Base-by-base conservation (phyloP, 2,113 vertebrate species). In the Sylvietta virens region DNA sequence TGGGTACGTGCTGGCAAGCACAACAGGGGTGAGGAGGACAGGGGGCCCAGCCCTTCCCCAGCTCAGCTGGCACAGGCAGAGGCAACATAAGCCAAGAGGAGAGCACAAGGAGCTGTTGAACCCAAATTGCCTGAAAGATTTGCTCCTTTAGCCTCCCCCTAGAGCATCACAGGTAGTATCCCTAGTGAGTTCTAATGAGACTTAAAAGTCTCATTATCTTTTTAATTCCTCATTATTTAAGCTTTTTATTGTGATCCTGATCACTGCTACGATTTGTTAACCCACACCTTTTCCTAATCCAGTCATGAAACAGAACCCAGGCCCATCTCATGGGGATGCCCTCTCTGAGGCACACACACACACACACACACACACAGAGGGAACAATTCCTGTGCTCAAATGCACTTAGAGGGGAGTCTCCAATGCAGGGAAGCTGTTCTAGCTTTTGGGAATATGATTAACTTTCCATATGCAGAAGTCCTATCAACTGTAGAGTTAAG, bases 281-380 rank as follows among this genome's bases (percentile, higher is more conserved):
- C 4, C 31, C 31, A 31, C 13, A 48, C 5, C 39, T 51, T 42
- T 80, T 56, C 48, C 57, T 67, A 42, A 51, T 26, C 19, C 28
- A 84, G 16, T 15, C 44, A 17, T 1, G 2, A 62, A 71, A 31
- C 51, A 81, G 48, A 58, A 3, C 6, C 5, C n/a, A 18, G 19
- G 7, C 10, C 27, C 22, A 51, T n/a, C 33, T 70, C 27, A 14
- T 15, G 24, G 39, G 16, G 15, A 3, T 31, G 8, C 30, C 14
- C 33, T 33, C 33, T 16, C 54, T 30, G 26, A 74, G 42, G 26
- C 2, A 3, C 16, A 39, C 13, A 26, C 0, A 0, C 33, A 62
- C 20, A 19, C 1, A n/a, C 2, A 3, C 16, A 39, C 13, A 26
- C 0, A 0, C 33, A 62, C 20, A 19, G 1, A 15, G 21, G 9